Evolutionary conservation across 2,113 vertebrate genomes (phyloP).

Genomic region (Todiramphus chloris): DNA sequence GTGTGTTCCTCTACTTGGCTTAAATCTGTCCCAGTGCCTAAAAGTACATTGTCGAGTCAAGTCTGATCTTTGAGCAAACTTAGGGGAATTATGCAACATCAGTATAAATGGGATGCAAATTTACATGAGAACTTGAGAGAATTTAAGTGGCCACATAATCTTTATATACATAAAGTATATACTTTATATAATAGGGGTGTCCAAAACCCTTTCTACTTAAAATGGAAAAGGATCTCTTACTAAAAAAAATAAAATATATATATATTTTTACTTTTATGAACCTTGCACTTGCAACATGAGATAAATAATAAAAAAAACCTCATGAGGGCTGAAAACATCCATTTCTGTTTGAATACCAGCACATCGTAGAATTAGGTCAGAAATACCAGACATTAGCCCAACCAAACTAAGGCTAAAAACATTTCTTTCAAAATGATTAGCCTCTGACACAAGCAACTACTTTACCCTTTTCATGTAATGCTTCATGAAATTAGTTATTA

Average conservation of each 20-base stretch:
- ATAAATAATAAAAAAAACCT: neutral
- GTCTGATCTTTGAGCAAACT: neutral
- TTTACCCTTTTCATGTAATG: slow-evolving; percentile 9
- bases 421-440: neutral
- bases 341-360: neutral
- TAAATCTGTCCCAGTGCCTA: neutral
- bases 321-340: neutral
- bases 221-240: neutral
- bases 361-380: neutral
- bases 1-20: neutral
- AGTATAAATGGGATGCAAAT: neutral
- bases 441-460: slow-evolving; percentile 20
- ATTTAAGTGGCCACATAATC: neutral
- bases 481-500: slow-evolving; percentile 40
- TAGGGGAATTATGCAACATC: neutral
- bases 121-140: neutral
- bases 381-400: neutral
- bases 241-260: neutral
- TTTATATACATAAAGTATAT: neutral
- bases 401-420: neutral
- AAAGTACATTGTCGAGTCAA: neutral
- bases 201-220: neutral
- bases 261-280: neutral
- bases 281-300: neutral
- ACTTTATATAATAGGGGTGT: neutral